Conservation (phyloP, 2,797 vertebrate genomes). For the Austrolebias charrua region DNA sequence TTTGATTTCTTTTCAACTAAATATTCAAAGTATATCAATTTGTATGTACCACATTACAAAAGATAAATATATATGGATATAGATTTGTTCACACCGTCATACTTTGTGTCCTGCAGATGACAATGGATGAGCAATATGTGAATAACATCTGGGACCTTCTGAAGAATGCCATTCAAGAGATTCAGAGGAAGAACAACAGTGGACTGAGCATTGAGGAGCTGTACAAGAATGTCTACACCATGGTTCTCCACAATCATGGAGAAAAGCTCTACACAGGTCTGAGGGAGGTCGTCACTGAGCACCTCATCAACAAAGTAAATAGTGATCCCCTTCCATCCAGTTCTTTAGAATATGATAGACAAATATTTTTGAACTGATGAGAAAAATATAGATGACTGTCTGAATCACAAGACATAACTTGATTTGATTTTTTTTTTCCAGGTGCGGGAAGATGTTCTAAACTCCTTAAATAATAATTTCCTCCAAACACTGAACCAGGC, state of each 20-base stretch:
- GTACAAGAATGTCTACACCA: slow-evolving; percentile 98
- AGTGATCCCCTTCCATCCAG: background rate
- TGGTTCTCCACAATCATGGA: slow-evolving; percentile 98
- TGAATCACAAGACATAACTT: background rate
- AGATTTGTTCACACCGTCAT: background rate
- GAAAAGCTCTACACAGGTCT: slow-evolving; percentile 98
- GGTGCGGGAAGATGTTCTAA: slow-evolving; percentile 95
- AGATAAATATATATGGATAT: too few species aligned
- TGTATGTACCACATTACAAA: too few species aligned
- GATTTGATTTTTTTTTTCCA: slow-evolving; percentile 57
- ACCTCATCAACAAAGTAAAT: slow-evolving; percentile 97
- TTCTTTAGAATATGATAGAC: background rate
- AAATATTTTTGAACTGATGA: background rate
- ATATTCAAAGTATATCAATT: too few species aligned
- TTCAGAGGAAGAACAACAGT: slow-evolving; percentile 98
- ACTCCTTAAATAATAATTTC: slow-evolving; percentile 93
- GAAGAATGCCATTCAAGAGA: slow-evolving; percentile 99
- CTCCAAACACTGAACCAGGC: slow-evolving; percentile 98
- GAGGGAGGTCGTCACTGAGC: slow-evolving; percentile 97
- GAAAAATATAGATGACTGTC: background rate
- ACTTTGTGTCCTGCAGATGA: slow-evolving; percentile 82
- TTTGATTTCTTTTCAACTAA: too few species aligned
- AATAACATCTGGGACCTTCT: slow-evolving; percentile 99
- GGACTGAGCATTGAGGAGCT: slow-evolving; percentile 98
- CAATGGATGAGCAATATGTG: slow-evolving; percentile 99